Percentiles rank a stretch among this genome's conserved stretches.
These are phyloP conservation scores for Hippoglossus stenolepis DNA, from an alignment of 2,113 vertebrate genomes.

Conservation along the genomic window DNA sequence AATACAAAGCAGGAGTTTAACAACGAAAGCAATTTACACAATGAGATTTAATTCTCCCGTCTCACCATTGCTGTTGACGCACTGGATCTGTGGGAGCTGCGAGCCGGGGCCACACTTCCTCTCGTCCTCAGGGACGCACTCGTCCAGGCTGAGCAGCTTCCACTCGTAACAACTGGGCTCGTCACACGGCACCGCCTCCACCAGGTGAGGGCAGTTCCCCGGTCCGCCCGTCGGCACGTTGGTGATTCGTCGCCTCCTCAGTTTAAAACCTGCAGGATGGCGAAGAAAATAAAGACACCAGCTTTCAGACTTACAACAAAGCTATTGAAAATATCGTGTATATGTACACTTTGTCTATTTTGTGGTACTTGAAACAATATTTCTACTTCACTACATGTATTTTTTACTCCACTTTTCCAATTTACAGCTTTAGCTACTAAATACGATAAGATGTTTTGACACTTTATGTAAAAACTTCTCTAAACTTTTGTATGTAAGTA, in stretches of 20 bases:
- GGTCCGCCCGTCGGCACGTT: conserved; percentile 89
- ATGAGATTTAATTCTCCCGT: too few species aligned
- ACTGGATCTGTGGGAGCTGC: conserved; percentile 85
- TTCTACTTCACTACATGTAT: neutral
- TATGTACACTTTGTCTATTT: too few species aligned
- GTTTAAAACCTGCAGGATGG: conserved; percentile 88
- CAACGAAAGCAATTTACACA: too few species aligned
- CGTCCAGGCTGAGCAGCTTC: conserved; percentile 85
- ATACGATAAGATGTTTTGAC: too few species aligned
- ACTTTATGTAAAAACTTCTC: too few species aligned
- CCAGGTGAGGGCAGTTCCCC: conserved; percentile 92
- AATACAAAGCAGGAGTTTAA: too few species aligned
- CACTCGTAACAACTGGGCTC: conserved; percentile 93
- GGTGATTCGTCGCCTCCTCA: conserved; percentile 88
- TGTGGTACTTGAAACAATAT: too few species aligned
- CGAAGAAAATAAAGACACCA: too few species aligned
- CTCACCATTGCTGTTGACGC: conserved; percentile 92
- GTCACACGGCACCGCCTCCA: conserved; percentile 95
- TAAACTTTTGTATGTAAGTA: too few species aligned
- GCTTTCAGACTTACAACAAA: neutral
- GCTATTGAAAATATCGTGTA: too few species aligned
- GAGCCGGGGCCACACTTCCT: conserved; percentile 89
- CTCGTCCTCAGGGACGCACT: conserved; percentile 88
- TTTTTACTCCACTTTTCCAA: too few species aligned
- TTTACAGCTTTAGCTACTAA: too few species aligned